Conservation (phyloP, 2,888 invertebrate species). For the Sericinus montela region DNA sequence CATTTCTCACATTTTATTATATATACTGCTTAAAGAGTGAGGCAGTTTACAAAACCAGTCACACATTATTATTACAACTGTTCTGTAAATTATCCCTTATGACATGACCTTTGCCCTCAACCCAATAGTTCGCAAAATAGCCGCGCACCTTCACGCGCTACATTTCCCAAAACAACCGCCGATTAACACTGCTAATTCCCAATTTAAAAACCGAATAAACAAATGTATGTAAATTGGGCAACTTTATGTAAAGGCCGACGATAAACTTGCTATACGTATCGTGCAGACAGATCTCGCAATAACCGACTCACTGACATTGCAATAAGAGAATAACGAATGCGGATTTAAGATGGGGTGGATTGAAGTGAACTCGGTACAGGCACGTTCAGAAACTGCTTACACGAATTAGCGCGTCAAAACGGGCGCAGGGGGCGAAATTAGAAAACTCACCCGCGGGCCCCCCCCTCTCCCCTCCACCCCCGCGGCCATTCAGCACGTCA, state of each 20-base stretch:
- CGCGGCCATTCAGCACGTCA: conserved; percentile 77
- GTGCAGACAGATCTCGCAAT: conserved; percentile 22
- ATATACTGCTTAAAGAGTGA: no score
- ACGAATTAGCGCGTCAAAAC: conserved; percentile 78
- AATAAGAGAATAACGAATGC: conserved; percentile 21
- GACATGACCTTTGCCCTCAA: conserved; percentile 1
- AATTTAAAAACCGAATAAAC: conserved; percentile 78
- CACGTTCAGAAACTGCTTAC: conserved; percentile 79
- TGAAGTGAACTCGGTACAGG: conserved; percentile 73
- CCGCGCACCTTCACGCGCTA: conserved; percentile 37
- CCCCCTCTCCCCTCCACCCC: conserved; percentile 37
- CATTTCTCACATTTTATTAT: no score
- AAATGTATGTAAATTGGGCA: conserved; percentile 76
- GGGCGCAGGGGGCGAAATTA: conserved; percentile 75
- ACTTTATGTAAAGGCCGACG: conserved; percentile 73
- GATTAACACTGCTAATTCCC: conserved; percentile 73
- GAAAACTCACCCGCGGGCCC: conserved; percentile 61
- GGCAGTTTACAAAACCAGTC: no score
- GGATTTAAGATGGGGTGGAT: conserved; percentile 38
- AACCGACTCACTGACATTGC: conserved; percentile 33
- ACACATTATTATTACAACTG: no score
- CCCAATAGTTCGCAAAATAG: conserved; percentile 16
- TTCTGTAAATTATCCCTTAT: no score
- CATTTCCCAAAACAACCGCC: conserved; percentile 54
- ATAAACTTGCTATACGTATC: conserved; percentile 47